Base-by-base conservation (phyloP, 2,888 invertebrate species). In the Rugalucina vietnamica region DNA sequence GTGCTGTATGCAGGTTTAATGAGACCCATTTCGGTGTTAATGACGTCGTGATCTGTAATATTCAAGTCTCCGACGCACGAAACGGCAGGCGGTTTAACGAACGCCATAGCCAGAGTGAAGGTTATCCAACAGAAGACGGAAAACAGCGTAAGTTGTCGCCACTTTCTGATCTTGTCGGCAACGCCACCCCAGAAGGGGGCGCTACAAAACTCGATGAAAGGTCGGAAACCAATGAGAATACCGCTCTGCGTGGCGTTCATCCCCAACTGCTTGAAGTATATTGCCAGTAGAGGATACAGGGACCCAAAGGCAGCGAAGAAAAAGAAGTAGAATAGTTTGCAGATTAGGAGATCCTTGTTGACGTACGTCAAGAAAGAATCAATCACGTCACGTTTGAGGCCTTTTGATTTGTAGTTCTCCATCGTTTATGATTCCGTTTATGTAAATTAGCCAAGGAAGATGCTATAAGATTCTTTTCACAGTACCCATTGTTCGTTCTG, bases 231-330 rank as follows among this genome's bases (percentile, higher is more conserved):
- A 91, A 99, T 98, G 24, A 96, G 92, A 27, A 95, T 91, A 8
- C 99, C 99, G 93, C 98, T 98, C 95, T 99, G 99, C 27, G 97
- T 97, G 0, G 99, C 98, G 95, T 99, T 99, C 98, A 99, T 99
- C 84, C 99, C 99, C 97, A 99, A 97, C 96, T 99, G 99, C 96
- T 99, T 99, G 96, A 99, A 99, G 96, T 99, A 99, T 70, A 99
- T 98, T 50, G 99, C 99, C 97, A 99, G 98, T 85, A 99, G 96
- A 0, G 99, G 99, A 95, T 99, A 99, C 24, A 99, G 96, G 0
- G 98, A 98, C 8, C 99, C 99, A 95, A 99, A 99, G 0, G 99
- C 99, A 60, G 99, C 98, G 95, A 99, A 99, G 96, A 99, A 99
- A 96, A 99, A 99, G 96, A 99, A 99, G 95, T 99, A 99, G 95